Base-by-base conservation (phyloP, 1,140 invertebrate species). In the Leptinotarsa undecemlineata region DNA sequence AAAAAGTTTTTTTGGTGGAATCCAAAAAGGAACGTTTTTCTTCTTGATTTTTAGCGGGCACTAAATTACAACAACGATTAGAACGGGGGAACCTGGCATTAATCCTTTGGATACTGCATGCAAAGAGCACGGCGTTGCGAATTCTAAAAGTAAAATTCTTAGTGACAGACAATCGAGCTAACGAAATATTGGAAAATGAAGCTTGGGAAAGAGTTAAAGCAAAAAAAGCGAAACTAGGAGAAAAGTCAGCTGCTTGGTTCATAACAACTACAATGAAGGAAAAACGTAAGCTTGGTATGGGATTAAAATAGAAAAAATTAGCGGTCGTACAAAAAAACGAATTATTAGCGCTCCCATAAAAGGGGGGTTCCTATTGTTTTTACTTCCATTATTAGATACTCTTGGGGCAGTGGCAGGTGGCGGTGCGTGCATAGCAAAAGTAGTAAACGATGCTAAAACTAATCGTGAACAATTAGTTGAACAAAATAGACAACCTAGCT, bases 191-290 rank as follows among this genome's bases (percentile, higher is more conserved):
- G 68, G 75, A 78, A 57, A 73, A 84, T 57, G 82, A 82, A 77
- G 86, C 86, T 47, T 85, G 81, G 82, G n/a, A 80, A 72, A 76
- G 82, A 74, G 77, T 86, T 63, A 81, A 81, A 74, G 76, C 85
- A 14, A 84, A 79, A 75, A 83, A 87, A 72, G 73, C 83, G 48
- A 76, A 20, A 74, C 64, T 84, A 5, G 74, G 76, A 19, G 84
- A 21, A 85, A 81, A 84, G 81, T 60, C 74, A n/a, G 78, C 82
- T n/a, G 76, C 79, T 57, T 72, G 63, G 23, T 42, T 67, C 33
- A 74, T 81, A 14, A 81, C 61, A 19, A 23, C 61, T 13, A 5
- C 61, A 19, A 19, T 19, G 61, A 19, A 13, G 4, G 19, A 0
- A 4, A 51, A 51, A 61, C 20, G 26, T 23, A 48, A 78, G 76